phyloP scores from a whole-genome alignment of 1,140 invertebrate species.

The Mylabris phalerata region DNA sequence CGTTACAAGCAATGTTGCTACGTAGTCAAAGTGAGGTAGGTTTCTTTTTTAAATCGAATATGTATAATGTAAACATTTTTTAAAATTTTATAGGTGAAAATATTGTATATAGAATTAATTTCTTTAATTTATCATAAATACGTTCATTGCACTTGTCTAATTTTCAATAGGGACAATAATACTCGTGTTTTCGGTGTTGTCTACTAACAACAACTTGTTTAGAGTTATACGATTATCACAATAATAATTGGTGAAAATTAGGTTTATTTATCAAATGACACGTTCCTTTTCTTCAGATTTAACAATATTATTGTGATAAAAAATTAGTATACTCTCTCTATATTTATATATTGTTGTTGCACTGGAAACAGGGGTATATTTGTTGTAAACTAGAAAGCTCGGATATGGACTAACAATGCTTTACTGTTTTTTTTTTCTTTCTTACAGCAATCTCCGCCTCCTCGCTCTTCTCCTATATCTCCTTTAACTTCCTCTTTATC shows the following conservation, averaged over 20 bases:
- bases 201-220: not conserved
- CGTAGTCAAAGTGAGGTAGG: conserved; percentile 30
- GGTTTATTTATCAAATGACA: not conserved
- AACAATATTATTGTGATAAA: not conserved
- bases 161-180: conserved; percentile 12
- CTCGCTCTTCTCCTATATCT: conserved; percentile 23
- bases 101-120: too few species aligned
- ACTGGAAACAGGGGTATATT: too few species aligned
- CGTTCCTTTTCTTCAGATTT: not conserved
- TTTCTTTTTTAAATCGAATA: too few species aligned
- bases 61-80: too few species aligned
- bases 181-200: conserved; percentile 6
- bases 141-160: conserved; percentile 5
- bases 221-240: not conserved
- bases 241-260: not conserved
- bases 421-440: conserved; percentile 35
- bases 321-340: too few species aligned
- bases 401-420: conserved; percentile 32
- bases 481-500: conserved; percentile 16
- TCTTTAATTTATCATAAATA: too few species aligned
- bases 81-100: too few species aligned
- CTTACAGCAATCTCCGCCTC: conserved; percentile 37
- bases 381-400: not conserved
- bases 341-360: too few species aligned
- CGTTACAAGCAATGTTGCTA: conserved; percentile 53